These are phyloP conservation scores for Siniperca knerii DNA, from an alignment of 2,113 vertebrate genomes.

Conservation along the genomic window DNA sequence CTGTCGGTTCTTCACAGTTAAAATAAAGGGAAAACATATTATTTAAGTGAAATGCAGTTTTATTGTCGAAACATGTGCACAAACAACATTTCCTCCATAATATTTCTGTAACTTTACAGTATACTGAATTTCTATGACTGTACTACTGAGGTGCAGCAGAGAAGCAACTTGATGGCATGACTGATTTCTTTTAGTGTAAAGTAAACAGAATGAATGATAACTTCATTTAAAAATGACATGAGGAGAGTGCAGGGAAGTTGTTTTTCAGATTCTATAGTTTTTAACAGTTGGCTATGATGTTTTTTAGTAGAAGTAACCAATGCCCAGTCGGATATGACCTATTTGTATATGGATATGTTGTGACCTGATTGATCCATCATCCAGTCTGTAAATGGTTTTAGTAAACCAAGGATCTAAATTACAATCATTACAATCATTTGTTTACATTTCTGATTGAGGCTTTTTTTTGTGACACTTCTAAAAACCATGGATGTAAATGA, in stretches of 20 bases:
- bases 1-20: background rate
- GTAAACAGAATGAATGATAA: background rate
- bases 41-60: background rate
- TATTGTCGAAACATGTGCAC: slow-evolving; percentile 3
- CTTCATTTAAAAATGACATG: background rate
- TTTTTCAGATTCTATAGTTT: background rate
- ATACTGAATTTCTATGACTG: no score
- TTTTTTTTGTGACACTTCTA: background rate
- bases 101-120: background rate
- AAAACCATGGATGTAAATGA: background rate
- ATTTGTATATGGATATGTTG: background rate
- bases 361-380: background rate
- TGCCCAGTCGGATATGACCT: background rate
- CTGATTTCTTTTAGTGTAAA: background rate
- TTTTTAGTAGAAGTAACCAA: background rate
- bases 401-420: background rate
- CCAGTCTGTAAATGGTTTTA: background rate
- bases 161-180: background rate
- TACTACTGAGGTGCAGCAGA: background rate
- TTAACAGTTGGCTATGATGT: background rate
- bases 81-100: background rate
- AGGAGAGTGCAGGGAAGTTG: background rate
- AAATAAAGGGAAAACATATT: background rate
- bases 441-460: background rate
- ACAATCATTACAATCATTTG: background rate